These are phyloP conservation scores for Catonia carolina DNA, from an alignment of 2,888 invertebrate species.

Conservation along the genomic window DNA sequence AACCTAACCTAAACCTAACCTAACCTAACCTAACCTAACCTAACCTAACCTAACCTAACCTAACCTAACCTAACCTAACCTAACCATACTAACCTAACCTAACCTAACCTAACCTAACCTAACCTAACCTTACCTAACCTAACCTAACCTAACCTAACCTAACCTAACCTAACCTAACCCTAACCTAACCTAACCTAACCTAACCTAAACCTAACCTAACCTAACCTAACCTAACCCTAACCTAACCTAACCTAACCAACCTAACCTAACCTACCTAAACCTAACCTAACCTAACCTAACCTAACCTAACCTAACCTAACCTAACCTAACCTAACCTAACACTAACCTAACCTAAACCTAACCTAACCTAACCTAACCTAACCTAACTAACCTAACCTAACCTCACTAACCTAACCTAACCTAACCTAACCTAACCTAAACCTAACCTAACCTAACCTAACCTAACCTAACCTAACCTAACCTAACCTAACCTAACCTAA, in stretches of 20 bases:
- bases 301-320: conserved; percentile 26
- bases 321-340: conserved; percentile 9
- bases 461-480: neutral
- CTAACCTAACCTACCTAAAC: too few species aligned
- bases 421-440: neutral
- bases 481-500: neutral
- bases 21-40: too few species aligned
- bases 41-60: neutral
- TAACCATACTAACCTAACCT: conserved; percentile 15
- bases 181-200: too few species aligned
- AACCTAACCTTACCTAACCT: conserved; percentile 24
- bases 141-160: conserved; percentile 25
- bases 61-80: neutral
- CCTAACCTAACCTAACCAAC: too few species aligned
- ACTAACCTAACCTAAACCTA: too few species aligned
- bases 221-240: too few species aligned
- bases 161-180: conserved; percentile 25
- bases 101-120: conserved; percentile 20
- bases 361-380: conserved; percentile 1
- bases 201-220: too few species aligned
- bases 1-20: too few species aligned
- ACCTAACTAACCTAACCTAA: conserved; percentile 29
- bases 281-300: conserved; percentile 23
- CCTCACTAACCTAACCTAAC: conserved; percentile 25
- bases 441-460: neutral